A percentile compares a stretch with the other conserved stretches of the same genome.
These are phyloP conservation scores for Catajapyx aquilonaris DNA, from an alignment of 1,140 invertebrate genomes.

Conservation along the genomic window DNA sequence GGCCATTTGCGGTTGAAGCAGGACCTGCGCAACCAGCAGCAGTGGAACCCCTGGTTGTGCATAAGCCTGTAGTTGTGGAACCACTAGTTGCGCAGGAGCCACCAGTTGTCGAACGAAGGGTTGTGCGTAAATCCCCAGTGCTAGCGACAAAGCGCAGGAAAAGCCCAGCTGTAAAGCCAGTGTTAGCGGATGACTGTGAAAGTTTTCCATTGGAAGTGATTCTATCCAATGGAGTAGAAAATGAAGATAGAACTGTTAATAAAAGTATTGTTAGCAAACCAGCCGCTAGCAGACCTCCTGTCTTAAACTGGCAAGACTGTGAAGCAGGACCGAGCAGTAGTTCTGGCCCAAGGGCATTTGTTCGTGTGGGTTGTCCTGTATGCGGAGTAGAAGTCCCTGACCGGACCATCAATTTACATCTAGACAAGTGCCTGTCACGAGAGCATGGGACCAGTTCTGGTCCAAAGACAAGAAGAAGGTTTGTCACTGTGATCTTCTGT, in stretches of 20 bases:
- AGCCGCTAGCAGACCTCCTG: not conserved
- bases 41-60: not conserved
- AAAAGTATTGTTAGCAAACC: not conserved
- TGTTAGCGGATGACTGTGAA: conserved; percentile 8
- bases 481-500: conserved; percentile 9
- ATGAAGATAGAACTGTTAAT: not conserved
- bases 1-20: conserved; percentile 2
- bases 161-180: not conserved
- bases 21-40: conserved; percentile 1
- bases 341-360: conserved; percentile 7
- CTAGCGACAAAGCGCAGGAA: not conserved
- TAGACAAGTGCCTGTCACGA: conserved; percentile 28
- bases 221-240: not conserved
- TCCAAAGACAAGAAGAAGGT: not conserved
- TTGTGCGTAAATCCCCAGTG: not conserved
- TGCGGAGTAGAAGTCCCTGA: conserved; percentile 25
- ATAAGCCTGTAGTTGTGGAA: not conserved
- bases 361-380: conserved; percentile 27
- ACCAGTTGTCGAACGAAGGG: conserved; percentile 5
- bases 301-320: not conserved
- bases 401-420: conserved; percentile 26
- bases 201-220: not conserved
- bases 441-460: conserved; percentile 7
- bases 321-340: conserved; percentile 7
- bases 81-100: conserved; percentile 3